These are phyloP conservation scores for Geotrypetes seraphini DNA, from an alignment of 2,797 vertebrate species.

Conservation along the genomic window DNA sequence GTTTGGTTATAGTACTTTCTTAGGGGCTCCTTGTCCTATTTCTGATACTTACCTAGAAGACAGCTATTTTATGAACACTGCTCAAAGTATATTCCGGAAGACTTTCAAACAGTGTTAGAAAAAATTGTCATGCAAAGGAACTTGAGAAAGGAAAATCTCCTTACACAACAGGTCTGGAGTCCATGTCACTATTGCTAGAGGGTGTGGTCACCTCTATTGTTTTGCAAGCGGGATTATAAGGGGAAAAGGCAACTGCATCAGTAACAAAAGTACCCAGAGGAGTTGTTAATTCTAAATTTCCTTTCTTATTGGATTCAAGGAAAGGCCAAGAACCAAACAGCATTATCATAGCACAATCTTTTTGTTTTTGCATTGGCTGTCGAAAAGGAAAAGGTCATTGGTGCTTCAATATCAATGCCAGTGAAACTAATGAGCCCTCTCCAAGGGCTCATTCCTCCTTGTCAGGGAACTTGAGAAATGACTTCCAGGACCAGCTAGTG, in stretches of 20 bases:
- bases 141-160: slow-evolving; percentile 3
- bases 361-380: slow-evolving; percentile 39
- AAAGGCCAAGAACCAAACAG: slow-evolving; percentile 49
- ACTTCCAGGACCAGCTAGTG: slow-evolving; percentile 40
- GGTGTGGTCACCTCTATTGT: slow-evolving; percentile 59
- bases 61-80: too few species aligned
- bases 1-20: too few species aligned
- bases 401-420: slow-evolving; percentile 40
- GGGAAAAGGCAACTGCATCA: slow-evolving; percentile 63
- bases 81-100: too few species aligned
- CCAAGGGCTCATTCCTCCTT: slow-evolving; percentile 41
- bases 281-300: slow-evolving; percentile 64
- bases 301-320: slow-evolving; percentile 67
- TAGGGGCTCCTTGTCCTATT: too few species aligned
- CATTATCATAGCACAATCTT: slow-evolving; percentile 27
- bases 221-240: slow-evolving; percentile 53
- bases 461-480: slow-evolving; percentile 53
- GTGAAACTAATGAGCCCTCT: slow-evolving; percentile 45
- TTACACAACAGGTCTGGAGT: too few species aligned
- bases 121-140: too few species aligned
- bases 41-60: too few species aligned
- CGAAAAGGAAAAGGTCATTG: slow-evolving; percentile 40
- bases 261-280: slow-evolving; percentile 74
- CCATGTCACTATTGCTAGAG: slow-evolving; percentile 53
- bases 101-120: too few species aligned